Conservation (phyloP, 2,888 invertebrate species). For the Molorchus minor region DNA sequence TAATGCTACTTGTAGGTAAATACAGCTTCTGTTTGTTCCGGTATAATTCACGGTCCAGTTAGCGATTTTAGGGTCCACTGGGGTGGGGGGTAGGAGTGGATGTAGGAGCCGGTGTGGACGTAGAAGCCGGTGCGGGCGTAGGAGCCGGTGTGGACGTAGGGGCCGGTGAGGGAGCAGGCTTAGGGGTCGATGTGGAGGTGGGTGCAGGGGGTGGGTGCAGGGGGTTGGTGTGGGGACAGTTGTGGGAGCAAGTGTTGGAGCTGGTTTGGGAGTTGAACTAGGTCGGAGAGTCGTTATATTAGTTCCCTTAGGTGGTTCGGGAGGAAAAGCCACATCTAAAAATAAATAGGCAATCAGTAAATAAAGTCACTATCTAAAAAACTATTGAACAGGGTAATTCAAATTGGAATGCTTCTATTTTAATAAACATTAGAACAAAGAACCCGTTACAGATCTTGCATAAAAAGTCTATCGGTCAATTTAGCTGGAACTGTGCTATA, state of each 20-base stretch:
- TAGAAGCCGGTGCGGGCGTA: slow-evolving; percentile 49
- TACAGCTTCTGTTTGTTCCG: slow-evolving; percentile 65
- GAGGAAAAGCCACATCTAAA: background rate
- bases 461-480: too few relatives aligned
- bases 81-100: slow-evolving; percentile 52
- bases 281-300: too few relatives aligned
- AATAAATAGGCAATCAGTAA: too few relatives aligned
- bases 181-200: slow-evolving; percentile 54
- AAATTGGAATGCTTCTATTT: too few relatives aligned
- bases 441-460: too few relatives aligned
- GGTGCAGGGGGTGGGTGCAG: slow-evolving; percentile 25
- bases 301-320: background rate
- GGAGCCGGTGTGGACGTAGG: slow-evolving; percentile 51
- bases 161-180: slow-evolving; percentile 40
- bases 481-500: too few relatives aligned
- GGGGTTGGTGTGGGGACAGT: background rate
- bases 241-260: background rate
- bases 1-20: slow-evolving; percentile 73
- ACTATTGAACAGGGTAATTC: too few relatives aligned
- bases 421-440: too few relatives aligned
- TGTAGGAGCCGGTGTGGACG: slow-evolving; percentile 42
- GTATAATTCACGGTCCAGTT: slow-evolving; percentile 64
- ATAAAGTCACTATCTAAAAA: too few relatives aligned
- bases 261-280: background rate
- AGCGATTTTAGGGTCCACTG: slow-evolving; percentile 60